Conservation (phyloP, 2,888 invertebrate species). For the Busseola fusca region DNA sequence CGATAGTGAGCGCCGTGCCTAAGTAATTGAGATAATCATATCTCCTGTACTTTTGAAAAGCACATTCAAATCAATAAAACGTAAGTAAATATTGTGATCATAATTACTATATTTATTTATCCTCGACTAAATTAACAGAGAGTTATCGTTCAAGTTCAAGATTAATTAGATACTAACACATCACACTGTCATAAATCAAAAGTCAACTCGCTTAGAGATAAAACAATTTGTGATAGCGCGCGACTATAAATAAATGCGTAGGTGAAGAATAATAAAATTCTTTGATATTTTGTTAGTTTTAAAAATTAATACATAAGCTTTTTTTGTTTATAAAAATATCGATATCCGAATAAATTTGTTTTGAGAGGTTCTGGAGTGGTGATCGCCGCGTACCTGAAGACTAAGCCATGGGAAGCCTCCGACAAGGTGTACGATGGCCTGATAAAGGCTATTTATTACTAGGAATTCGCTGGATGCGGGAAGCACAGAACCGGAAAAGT, state of each 20-base stretch:
- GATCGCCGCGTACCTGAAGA: too few species aligned
- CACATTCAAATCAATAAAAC: conserved; percentile 4
- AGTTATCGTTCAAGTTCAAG: conserved; percentile 58
- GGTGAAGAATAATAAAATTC: conserved; percentile 19
- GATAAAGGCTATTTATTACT: too few species aligned
- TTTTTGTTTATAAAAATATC: not conserved
- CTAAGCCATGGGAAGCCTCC: too few species aligned
- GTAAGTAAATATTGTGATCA: not conserved
- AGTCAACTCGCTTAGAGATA: conserved; percentile 26
- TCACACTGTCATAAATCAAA: conserved; percentile 48
- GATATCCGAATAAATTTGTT: not conserved
- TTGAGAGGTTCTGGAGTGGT: too few species aligned
- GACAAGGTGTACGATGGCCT: too few species aligned
- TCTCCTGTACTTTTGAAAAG: not conserved
- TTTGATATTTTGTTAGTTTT: conserved; percentile 13
- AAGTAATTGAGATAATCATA: not conserved
- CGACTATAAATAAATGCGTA: conserved; percentile 27
- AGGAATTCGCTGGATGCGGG: too few species aligned
- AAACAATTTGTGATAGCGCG: conserved; percentile 36
- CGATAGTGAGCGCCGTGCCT: too few species aligned
- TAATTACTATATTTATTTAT: conserved; percentile 9
- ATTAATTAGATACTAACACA: conserved; percentile 47
- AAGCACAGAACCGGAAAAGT: too few species aligned
- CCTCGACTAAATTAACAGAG: conserved; percentile 5
- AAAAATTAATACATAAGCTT: not conserved